These are phyloP conservation scores for Noctuana brunneofusca DNA, from an alignment of 2,888 invertebrate genomes.

Conservation along the genomic window DNA sequence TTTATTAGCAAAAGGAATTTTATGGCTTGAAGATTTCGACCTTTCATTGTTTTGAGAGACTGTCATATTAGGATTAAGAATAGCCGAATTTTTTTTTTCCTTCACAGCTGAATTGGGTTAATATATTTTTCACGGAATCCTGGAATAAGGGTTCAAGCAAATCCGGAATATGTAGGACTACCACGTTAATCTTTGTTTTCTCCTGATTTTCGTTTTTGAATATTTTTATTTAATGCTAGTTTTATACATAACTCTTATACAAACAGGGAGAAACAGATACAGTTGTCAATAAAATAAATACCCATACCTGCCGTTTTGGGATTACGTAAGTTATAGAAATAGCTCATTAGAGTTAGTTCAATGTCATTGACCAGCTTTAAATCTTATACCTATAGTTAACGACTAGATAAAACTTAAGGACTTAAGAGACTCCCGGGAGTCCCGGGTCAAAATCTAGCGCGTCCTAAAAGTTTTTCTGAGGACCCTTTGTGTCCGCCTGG, in stretches of 20 bases:
- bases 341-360: too few relatives aligned
- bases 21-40: constrained; percentile 9
- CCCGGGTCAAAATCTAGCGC: constrained; percentile 21
- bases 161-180: not conserved
- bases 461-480: constrained; percentile 29
- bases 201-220: not conserved
- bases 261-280: too few relatives aligned
- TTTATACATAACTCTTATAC: too few relatives aligned
- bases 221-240: not conserved
- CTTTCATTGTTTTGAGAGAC: constrained; percentile 6
- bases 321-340: too few relatives aligned
- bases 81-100: constrained; percentile 4
- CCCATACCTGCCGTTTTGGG: too few relatives aligned
- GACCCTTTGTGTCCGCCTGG: constrained; percentile 32
- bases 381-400: not conserved
- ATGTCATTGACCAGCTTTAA: too few relatives aligned
- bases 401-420: not conserved
- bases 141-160: not conserved
- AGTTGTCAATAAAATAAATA: too few relatives aligned
- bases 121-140: constrained; percentile 7
- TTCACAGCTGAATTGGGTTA: not conserved
- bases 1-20: not conserved
- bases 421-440: not conserved
- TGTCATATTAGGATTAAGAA: constrained; percentile 11
- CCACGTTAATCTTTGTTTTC: not conserved